phyloP scores from a whole-genome alignment of 2,797 vertebrate species.

The Menidia menidia region DNA sequence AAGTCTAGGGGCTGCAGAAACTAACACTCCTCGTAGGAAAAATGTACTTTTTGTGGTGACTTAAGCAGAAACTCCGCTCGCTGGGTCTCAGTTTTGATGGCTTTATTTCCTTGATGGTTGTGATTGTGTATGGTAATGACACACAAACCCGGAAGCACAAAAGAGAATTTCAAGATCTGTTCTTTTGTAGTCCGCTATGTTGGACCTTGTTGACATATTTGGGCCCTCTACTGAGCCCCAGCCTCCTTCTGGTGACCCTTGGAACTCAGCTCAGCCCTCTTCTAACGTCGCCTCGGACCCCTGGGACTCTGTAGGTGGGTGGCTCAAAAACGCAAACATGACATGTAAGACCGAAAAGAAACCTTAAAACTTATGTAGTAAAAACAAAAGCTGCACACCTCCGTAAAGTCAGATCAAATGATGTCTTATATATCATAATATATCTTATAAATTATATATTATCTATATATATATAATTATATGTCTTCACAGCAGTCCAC shows the following conservation, averaged over 20 bases:
- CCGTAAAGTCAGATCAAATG: background rate
- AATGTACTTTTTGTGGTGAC: no score
- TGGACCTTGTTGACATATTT: conserved; percentile 93
- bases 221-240: conserved; percentile 80
- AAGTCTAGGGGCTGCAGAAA: no score
- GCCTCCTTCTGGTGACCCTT: conserved; percentile 81
- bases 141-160: background rate
- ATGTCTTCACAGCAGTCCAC: conserved; percentile 57
- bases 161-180: background rate
- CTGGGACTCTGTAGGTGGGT: conserved; percentile 83
- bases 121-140: background rate
- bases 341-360: background rate
- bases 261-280: conserved; percentile 77
- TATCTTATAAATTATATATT: no score
- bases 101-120: background rate
- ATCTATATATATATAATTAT: no score
- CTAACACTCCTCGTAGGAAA: no score
- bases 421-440: background rate
- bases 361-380: background rate
- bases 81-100: no score
- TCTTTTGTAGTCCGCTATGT: conserved; percentile 85
- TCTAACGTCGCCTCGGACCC: conserved; percentile 72
- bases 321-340: background rate
- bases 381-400: background rate
- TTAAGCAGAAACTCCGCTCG: no score